Evolutionary conservation across 2,113 vertebrate species (phyloP).

Genomic region (Platycercus adscitus): DNA sequence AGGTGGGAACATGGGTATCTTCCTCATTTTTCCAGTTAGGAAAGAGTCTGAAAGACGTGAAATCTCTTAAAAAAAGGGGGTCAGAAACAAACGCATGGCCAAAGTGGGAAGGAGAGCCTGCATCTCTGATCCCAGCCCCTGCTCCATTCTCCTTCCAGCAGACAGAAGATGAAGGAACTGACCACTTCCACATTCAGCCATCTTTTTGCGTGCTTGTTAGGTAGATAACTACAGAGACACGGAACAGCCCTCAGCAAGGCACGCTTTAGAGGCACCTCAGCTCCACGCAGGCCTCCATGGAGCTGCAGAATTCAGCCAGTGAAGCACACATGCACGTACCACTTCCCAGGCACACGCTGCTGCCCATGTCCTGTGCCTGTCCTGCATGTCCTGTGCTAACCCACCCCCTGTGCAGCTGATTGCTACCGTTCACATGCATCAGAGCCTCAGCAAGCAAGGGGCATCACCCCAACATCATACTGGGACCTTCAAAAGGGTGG

Average conservation of each 20-base stretch:
- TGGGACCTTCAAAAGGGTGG: rapidly evolving
- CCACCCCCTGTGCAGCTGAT: rapidly evolving
- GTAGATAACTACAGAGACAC: neutral
- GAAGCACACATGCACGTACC: rapidly evolving
- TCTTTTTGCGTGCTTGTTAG: neutral
- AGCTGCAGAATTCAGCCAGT: neutral
- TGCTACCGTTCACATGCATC: rapidly evolving
- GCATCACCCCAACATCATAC: rapidly evolving
- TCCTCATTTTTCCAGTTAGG: neutral
- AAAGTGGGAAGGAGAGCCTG: neutral
- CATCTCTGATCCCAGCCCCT: neutral
- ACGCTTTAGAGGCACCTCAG: neutral
- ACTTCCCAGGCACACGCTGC: rapidly evolving
- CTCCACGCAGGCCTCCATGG: rapidly evolving
- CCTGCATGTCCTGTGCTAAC: rapidly evolving
- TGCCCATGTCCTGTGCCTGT: neutral
- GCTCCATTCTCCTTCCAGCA: neutral
- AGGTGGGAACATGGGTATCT: neutral
- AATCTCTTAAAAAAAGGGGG: neutral
- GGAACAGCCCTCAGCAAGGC: neutral
- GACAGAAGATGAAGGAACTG: neutral
- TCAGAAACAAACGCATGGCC: neutral
- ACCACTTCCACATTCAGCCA: neutral
- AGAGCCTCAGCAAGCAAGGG: rapidly evolving
- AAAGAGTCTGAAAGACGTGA: neutral